Evolutionary conservation across 2,888 invertebrate species (phyloP).

Genomic region (Caenorhabditis drosophilae): DNA sequence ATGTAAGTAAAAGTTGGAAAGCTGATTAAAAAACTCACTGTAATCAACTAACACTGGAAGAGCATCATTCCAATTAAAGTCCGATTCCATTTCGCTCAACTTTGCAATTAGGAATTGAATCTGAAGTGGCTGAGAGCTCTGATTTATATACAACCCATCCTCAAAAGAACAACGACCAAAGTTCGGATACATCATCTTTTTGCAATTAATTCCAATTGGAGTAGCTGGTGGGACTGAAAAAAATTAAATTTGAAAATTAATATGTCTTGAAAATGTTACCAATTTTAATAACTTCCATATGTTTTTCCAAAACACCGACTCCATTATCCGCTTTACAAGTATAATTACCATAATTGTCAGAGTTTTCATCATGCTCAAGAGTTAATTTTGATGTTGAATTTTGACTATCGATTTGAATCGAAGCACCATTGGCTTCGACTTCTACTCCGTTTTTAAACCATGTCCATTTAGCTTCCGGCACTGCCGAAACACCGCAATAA

Average conservation of each 20-base stretch:
- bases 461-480: conserved; percentile 51
- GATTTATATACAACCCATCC: conserved; percentile 23
- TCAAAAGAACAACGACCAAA: conserved; percentile 48
- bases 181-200: conserved; percentile 51
- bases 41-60: conserved; percentile 7
- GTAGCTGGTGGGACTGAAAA: conserved; percentile 42
- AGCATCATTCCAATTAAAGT: conserved; percentile 43
- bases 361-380: conserved; percentile 27
- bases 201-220: conserved; percentile 47
- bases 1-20: background rate
- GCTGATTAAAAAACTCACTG: conserved; percentile 3
- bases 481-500: conserved; percentile 54
- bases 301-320: conserved; percentile 44
- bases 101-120: conserved; percentile 35
- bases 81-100: conserved; percentile 34
- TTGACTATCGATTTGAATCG: conserved; percentile 37
- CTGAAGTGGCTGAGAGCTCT: conserved; percentile 30
- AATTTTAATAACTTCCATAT: conserved; percentile 47
- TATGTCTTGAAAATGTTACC: too few relatives aligned
- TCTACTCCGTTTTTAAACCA: conserved; percentile 50
- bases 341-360: conserved; percentile 48
- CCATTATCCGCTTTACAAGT: conserved; percentile 55
- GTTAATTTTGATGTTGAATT: conserved; percentile 29
- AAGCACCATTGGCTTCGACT: conserved; percentile 49
- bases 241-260: too few relatives aligned